phyloP scores from a whole-genome alignment of 2,113 vertebrate species.

The Bos indicus region DNA sequence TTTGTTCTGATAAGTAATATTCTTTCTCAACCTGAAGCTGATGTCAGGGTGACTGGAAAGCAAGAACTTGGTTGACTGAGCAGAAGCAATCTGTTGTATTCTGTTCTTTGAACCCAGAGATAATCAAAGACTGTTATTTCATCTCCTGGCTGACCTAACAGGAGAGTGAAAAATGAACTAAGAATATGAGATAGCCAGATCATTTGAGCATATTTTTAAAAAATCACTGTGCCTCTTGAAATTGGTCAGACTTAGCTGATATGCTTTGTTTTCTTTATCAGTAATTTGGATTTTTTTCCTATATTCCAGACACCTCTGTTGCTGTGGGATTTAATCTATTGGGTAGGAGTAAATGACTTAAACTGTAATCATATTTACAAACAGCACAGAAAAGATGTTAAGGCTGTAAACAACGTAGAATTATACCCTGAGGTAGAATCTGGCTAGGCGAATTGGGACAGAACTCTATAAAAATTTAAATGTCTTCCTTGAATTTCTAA shows the following conservation, averaged over 20 bases:
- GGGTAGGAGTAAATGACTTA: neutral
- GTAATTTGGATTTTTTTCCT: neutral
- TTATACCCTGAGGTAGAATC: neutral
- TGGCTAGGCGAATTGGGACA: neutral
- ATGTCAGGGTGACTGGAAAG: neutral
- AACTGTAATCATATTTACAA: constrained; percentile 23
- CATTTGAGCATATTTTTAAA: neutral
- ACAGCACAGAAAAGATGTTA: constrained; percentile 11
- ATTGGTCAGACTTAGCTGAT: neutral
- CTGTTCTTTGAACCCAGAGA: neutral
- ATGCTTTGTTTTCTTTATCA: neutral
- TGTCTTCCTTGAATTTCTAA: constrained; percentile 42
- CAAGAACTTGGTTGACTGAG: neutral
- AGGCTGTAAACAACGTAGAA: neutral
- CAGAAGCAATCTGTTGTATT: neutral
- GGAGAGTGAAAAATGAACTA: constrained; percentile 36
- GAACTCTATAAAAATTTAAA: constrained; percentile 11
- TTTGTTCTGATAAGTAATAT: neutral
- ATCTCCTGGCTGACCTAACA: constrained; percentile 16
- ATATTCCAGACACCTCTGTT: neutral
- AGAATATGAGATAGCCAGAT: neutral
- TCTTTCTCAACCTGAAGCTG: neutral
- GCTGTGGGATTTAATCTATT: constrained; percentile 10
- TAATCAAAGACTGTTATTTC: constrained; percentile 16
- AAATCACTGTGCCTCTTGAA: neutral